Conservation (phyloP, 2,797 vertebrate species). For the Anguilla marmorata region DNA sequence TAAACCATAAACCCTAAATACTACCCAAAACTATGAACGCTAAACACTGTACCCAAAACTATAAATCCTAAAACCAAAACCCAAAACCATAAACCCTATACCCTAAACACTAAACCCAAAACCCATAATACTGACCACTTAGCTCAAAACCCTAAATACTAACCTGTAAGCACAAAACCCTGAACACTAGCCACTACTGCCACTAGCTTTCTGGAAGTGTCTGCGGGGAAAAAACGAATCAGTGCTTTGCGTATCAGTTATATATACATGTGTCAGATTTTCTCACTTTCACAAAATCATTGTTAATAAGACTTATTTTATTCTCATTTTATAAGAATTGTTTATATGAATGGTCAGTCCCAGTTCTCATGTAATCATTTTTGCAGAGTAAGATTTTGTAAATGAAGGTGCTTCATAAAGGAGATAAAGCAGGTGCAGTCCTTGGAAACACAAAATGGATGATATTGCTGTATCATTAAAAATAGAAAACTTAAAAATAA, state of each 20-base stretch:
- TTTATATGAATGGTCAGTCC: not conserved
- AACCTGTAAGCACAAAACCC: not conserved
- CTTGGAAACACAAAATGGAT: not conserved
- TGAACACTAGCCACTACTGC: not conserved
- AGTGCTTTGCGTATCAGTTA: too few species aligned
- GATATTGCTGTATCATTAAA: not conserved
- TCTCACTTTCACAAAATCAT: not conserved
- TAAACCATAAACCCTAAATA: not conserved
- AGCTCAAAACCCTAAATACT: not conserved
- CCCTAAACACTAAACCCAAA: not conserved
- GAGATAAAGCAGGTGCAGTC: not conserved
- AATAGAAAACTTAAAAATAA: not conserved
- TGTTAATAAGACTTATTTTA: not conserved
- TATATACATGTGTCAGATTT: not conserved
- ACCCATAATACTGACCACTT: not conserved
- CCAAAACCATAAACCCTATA: not conserved
- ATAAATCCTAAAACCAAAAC: not conserved
- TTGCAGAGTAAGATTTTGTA: not conserved
- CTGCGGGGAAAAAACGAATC: too few species aligned
- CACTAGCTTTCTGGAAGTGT: too few species aligned
- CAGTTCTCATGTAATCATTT: not conserved
- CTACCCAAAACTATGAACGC: not conserved
- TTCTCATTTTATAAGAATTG: not conserved
- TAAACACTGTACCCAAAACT: not conserved
- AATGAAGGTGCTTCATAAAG: not conserved